Percentiles rank a stretch among this genome's conserved stretches.
phyloP scores from a whole-genome alignment of 2,113 vertebrate genomes.

The Platichthys flesus region DNA sequence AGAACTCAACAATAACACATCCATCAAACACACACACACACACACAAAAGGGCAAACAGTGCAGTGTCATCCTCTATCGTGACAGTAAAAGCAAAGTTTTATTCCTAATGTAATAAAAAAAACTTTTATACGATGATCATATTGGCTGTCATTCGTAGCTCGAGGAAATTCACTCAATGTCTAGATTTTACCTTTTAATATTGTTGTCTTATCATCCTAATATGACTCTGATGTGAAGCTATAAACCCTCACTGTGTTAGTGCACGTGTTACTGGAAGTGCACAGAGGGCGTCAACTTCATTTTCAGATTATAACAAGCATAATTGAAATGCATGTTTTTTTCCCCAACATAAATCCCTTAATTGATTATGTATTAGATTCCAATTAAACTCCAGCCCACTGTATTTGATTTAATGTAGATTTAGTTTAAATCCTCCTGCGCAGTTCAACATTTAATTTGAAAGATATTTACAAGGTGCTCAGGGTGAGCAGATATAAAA shows the following conservation, averaged over 20 bases:
- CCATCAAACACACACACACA: conserved; percentile 65
- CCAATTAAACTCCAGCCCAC: too few relatives aligned
- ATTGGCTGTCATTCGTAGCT: conserved; percentile 37
- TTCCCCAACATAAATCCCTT: too few relatives aligned
- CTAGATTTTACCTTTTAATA: conserved; percentile 28
- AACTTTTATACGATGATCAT: conserved; percentile 46
- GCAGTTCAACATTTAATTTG: not conserved
- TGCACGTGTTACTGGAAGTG: not conserved
- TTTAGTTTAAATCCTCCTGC: not conserved
- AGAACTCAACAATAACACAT: conserved; percentile 80
- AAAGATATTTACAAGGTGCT: not conserved
- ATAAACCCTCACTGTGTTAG: not conserved
- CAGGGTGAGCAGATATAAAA: not conserved
- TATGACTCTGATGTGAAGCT: conserved; percentile 11
- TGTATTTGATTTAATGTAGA: too few relatives aligned
- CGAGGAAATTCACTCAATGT: conserved; percentile 42
- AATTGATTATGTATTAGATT: too few relatives aligned
- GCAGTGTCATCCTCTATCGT: conserved; percentile 54
- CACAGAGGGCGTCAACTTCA: too few relatives aligned
- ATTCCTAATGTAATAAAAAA: conserved; percentile 67
- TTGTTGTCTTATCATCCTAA: conserved; percentile 19
- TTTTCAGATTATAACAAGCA: too few relatives aligned
- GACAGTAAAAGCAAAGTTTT: conserved; percentile 62
- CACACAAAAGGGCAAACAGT: conserved; percentile 42
- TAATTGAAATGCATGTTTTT: too few relatives aligned